Evolutionary conservation across 2,888 invertebrate species (phyloP), one percentile per base, ranked within the genome.

Genomic region (Drosophila bunnanda): DNA sequence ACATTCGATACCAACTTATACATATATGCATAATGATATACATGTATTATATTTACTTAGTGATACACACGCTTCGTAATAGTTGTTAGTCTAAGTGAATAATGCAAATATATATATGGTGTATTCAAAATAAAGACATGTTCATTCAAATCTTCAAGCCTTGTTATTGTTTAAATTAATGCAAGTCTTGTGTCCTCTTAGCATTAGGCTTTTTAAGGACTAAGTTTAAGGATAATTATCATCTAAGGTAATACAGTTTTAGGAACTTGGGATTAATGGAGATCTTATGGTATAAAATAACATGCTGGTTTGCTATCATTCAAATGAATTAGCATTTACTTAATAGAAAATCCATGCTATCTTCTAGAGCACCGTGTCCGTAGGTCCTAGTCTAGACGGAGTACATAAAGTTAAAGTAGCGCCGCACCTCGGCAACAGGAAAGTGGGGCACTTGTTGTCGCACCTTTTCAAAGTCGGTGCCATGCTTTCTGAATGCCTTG

Each of bases 101-200:
- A 43, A 65, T 56, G 34, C 22, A 25, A 46, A 44, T 41, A 46
- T 50, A 53, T 43, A 53, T 43, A 53, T 53, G 25, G 48, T 74
- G 57, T 65, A 74, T 67, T 22, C 25, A 46, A 62, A 50, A 58
- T 56, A 46, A 80, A 74, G 28, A 85, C 62, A 48, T 76, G 80
- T 76, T 88, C 70, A 64, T 36, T 10, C 48, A 41, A 25, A 17
- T 12, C 17, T 8, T n/a, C 13, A 15, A 13, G 46, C 6, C 13
- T 34, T 41, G 2, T 25, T n/a, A 38, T 17, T 13, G 7, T 25
- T 44, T 8, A 15, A 43, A 22, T 39, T 17, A 17, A 17, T 10
- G 2, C 10, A 9, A 10, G 10, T 9, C 28, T 44, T 25, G 15
- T 1, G 8, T 2, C 46, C 28, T n/a, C 10, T 10, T 7, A 8